These are phyloP conservation scores for Etheostoma perlongum DNA, from an alignment of 2,797 vertebrate genomes.

Conservation along the genomic window DNA sequence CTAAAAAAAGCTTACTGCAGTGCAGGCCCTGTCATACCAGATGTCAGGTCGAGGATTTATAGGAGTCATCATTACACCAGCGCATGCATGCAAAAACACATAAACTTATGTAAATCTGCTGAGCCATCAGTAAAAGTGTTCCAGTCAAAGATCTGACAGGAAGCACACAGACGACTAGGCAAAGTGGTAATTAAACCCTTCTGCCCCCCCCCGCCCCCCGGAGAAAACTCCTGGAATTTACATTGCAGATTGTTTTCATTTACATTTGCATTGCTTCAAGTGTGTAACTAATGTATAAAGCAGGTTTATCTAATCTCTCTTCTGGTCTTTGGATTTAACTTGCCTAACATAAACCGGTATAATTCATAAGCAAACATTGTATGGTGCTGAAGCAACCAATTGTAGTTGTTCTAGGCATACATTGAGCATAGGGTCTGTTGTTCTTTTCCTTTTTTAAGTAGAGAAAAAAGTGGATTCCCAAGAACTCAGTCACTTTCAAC, in stretches of 20 bases:
- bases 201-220: background rate
- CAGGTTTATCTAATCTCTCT: background rate
- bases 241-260: background rate
- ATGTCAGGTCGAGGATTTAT: constrained; percentile 53
- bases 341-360: background rate
- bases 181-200: constrained; percentile 1
- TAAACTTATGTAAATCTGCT: constrained; percentile 63
- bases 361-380: background rate
- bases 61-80: constrained; percentile 40
- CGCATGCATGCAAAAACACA: constrained; percentile 18
- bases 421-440: too few relatives aligned
- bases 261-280: background rate
- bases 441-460: too few relatives aligned
- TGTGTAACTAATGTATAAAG: background rate
- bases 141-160: constrained; percentile 63
- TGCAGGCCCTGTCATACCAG: constrained; percentile 40
- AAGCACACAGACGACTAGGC: constrained; percentile 48
- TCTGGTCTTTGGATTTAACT: background rate
- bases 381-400: background rate
- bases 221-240: constrained; percentile 15
- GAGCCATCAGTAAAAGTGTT: constrained; percentile 59
- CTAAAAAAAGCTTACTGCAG: constrained; percentile 47
- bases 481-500: constrained; percentile 21
- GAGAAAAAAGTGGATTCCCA: constrained; percentile 12
- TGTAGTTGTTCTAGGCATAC: background rate